phyloP scores from a whole-genome alignment of 2,888 invertebrate species.

The Tipula lateralis region DNA sequence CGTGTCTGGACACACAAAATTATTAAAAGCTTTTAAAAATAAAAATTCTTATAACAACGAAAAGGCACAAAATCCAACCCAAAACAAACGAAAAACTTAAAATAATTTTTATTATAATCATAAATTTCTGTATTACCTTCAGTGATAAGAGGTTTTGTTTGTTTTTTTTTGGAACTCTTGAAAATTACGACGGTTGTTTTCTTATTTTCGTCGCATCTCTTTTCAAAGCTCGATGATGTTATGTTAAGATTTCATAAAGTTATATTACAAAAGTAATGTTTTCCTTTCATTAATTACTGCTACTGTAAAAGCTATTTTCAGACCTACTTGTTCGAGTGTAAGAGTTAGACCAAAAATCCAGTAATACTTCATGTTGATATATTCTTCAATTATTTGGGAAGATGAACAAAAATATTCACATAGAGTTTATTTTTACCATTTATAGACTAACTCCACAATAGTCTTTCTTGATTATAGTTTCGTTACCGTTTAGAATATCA shows the following conservation, averaged over 20 bases:
- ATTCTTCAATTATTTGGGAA: no score
- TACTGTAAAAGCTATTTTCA: no score
- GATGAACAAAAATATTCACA: no score
- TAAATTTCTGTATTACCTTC: conserved; percentile 4
- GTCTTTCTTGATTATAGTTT: no score
- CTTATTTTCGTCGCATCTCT: not conserved
- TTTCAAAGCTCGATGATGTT: not conserved
- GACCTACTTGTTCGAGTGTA: no score
- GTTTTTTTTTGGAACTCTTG: not conserved
- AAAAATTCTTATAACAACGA: not conserved
- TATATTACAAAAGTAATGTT: not conserved
- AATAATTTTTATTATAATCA: conserved; percentile 1
- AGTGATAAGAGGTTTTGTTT: not conserved
- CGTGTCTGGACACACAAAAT: not conserved
- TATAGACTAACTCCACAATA: no score
- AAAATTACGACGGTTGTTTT: not conserved
- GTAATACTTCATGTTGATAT: no score
- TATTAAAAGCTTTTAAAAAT: not conserved
- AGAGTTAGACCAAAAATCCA: no score
- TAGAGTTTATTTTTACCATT: no score
- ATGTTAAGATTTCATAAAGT: not conserved
- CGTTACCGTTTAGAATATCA: no score
- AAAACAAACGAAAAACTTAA: conserved; percentile 24
- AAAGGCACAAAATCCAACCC: not conserved
- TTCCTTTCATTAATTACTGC: not conserved